phyloP scores from a whole-genome alignment of 2,113 vertebrate genomes.

The Noctilio leporinus region DNA sequence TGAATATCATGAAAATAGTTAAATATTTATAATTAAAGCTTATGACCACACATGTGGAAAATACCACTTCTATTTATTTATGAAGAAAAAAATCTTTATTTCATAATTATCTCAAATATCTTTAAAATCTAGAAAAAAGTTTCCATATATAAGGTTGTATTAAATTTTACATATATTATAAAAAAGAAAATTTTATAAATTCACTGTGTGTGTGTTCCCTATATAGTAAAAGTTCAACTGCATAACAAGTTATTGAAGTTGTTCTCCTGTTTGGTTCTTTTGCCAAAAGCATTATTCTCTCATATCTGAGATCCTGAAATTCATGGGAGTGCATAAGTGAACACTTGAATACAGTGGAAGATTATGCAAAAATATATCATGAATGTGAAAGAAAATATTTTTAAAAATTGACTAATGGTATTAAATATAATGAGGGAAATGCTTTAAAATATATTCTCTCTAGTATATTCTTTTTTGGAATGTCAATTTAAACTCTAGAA shows the following conservation, averaged over 20 bases:
- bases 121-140: neutral
- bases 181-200: neutral
- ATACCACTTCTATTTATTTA: neutral
- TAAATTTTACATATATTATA: neutral
- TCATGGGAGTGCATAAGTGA: neutral
- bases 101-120: neutral
- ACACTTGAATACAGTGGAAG: neutral
- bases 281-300: neutral
- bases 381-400: neutral
- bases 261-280: neutral
- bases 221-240: neutral
- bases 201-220: neutral
- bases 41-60: neutral
- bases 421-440: neutral
- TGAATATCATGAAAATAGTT: neutral
- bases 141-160: neutral
- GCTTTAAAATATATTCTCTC: neutral
- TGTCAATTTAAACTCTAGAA: neutral
- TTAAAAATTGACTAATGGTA: neutral
- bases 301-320: neutral
- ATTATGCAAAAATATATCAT: neutral
- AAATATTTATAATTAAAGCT: neutral
- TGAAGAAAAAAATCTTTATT: neutral
- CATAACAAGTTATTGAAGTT: neutral
- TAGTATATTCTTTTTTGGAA: neutral